Base-by-base conservation (phyloP, 1,140 invertebrate species). In the Venturia canescens region DNA sequence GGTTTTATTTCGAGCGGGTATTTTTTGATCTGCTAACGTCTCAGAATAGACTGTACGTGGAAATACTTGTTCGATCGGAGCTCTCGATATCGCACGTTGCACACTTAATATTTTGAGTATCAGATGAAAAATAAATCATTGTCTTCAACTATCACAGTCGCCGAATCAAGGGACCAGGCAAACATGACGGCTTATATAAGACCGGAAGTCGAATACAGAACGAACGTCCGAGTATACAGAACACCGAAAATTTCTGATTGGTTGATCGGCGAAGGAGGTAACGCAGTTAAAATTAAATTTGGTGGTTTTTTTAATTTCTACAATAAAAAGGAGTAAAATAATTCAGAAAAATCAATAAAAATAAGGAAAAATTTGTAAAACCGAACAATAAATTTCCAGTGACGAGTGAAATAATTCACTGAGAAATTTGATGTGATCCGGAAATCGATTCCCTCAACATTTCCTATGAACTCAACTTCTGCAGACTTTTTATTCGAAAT, bases 171-270 rank as follows among this genome's bases (percentile, higher is more conserved):
- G 66, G 75, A 84, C 48, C 80, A 77, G 34, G 86, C 84, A 78
- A 84, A 87, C 80, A 80, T 86, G 18, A 50, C 84, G 9, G 26
- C 83, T 27, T 84, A 83, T 23, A 75, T 85, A 26, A 80, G 84
- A 23, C 80, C 83, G 11, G 84, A 87, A 66, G 67, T 84, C 16
- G 85, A 80, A 38, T 66, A 31, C 80, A 70, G 80, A 44, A 86
- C 81, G 48, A 70, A 71, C 76, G 82, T 83, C 79, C 50, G 82
- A 53, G 67, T 83, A 23, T 80, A 81, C 48, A 72, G 78, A 76
- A 85, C 86, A 82, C 63, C 81, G 0, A 86, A 88, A 67, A 82
- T 81, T 44, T 34, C 81, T 18, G 80, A 87, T 18, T 90, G 87
- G 86, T 81, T 84, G 4, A 78, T 83, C 29, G 72, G 57, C 26